A percentile compares a stretch with the other conserved stretches of the same genome.
phyloP scores from a whole-genome alignment of 2,888 invertebrate genomes.

The Alcis repandata region DNA sequence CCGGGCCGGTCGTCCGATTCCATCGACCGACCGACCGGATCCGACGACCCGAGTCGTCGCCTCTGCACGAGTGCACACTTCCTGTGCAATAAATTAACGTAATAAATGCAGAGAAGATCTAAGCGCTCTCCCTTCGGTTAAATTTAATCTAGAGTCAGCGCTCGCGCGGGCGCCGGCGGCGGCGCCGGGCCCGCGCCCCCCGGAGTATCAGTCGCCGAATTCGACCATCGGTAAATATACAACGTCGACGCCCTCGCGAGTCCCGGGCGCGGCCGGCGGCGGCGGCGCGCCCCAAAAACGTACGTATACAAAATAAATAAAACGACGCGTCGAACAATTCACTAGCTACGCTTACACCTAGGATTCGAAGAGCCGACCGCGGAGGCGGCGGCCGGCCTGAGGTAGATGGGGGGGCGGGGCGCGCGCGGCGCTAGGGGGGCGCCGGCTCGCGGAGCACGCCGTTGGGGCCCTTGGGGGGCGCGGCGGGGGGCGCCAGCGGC shows the following conservation, averaged over 20 bases:
- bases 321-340: constrained; percentile 67
- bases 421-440: constrained; percentile 45
- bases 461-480: constrained; percentile 59
- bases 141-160: constrained; percentile 56
- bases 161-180: constrained; percentile 21
- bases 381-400: constrained; percentile 61
- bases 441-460: constrained; percentile 60
- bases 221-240: constrained; percentile 48
- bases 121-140: constrained; percentile 55
- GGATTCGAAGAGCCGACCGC: constrained; percentile 78
- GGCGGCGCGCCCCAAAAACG: constrained; percentile 45
- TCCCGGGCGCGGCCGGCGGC: constrained; percentile 36
- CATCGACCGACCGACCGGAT: constrained; percentile 54
- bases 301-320: constrained; percentile 64
- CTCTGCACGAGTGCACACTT: constrained; percentile 58
- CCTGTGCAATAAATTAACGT: constrained; percentile 60
- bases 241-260: constrained; percentile 45
- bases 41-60: constrained; percentile 49
- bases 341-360: constrained; percentile 80
- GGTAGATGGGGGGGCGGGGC: constrained; percentile 63
- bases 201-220: constrained; percentile 48
- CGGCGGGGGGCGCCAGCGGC: constrained; percentile 49
- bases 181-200: constrained; percentile 33
- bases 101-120: constrained; percentile 69
- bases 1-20: constrained; percentile 43